Evolutionary conservation across 1,140 invertebrate species (phyloP), one percentile per base, ranked within the genome.

Genomic region (Dendrolimus kikuchii): DNA sequence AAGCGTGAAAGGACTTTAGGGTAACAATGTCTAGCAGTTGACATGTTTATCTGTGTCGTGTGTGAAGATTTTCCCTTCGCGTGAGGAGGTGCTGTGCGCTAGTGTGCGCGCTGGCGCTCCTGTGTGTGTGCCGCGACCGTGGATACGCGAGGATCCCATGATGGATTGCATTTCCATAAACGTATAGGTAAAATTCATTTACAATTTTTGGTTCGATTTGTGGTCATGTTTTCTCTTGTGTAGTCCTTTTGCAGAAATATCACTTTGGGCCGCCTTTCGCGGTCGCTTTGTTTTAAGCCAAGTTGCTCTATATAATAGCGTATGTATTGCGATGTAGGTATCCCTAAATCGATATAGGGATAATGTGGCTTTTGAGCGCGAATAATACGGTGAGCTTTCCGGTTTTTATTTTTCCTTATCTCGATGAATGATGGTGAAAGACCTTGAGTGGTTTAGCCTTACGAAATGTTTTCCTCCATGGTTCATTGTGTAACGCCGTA

Each of bases 1-100:
- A 78, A 83, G 78, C 78, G 78, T 82, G 74, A 74, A 85, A 80
- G 74, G 71, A 82, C 77, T 79, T 83, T 81, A 79, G 71, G 81
- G 81, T 82, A 83, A 84, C 81, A 82, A 86, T 86, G 83, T 86
- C 78, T 86, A 86, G 81, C 66, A 81, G 81, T 84, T 86, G 83
- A 86, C 83, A 86, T 86, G 83, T 86, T 86, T 86, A 86, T 86
- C 83, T 86, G 81, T 85, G 81, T 80, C 78, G 80, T 84, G 80
- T 86, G 81, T 86, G 83, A 86, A 84, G 83, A 86, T 84, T 86
- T 86, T 86, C 83, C 83, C 81, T 84, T 84, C 77, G 81, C 77
- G 81, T 86, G 79, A 82, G 82, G 77, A 81, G 79, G 73, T 72
- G 69, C 60, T 61, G 72, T 81, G 76, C 60, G 73, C 57, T 71